A percentile compares a stretch with the other conserved stretches of the same genome.
Evolutionary conservation across 2,113 vertebrate genomes (phyloP).

Genomic region (Cephalopterus ornatus): DNA sequence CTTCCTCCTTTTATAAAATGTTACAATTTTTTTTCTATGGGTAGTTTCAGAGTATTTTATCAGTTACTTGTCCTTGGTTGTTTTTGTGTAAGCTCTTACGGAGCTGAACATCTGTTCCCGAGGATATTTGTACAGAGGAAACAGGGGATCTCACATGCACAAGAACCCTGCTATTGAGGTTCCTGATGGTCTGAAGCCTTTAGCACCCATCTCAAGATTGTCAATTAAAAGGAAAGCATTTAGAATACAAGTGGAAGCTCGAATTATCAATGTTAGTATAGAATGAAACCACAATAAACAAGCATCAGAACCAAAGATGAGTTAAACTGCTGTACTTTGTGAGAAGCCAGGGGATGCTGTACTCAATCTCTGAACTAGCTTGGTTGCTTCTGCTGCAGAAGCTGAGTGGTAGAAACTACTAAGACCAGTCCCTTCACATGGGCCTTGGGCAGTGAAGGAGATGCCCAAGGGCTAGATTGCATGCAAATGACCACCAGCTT

Average conservation of each 20-base stretch:
- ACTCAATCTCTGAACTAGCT: neutral
- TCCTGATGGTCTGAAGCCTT: neutral
- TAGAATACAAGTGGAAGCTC: neutral
- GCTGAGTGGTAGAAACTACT: neutral
- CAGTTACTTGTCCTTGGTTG: neutral
- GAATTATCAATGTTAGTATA: neutral
- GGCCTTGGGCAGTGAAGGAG: neutral
- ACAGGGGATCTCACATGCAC: neutral
- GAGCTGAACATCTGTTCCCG: conserved; percentile 39
- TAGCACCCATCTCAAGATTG: neutral
- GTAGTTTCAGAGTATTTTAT: conserved; percentile 27
- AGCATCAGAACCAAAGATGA: neutral
- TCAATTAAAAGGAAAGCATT: neutral
- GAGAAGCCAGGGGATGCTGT: neutral
- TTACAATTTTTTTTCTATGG: neutral
- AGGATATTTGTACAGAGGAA: conserved; percentile 1
- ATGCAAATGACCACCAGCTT: neutral
- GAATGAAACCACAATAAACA: neutral
- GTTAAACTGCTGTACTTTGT: neutral
- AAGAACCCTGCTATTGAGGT: neutral
- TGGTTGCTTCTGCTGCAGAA: neutral
- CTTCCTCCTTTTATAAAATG: conserved; percentile 13
- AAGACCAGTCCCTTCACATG: neutral
- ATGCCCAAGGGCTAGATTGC: neutral
- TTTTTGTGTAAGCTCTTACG: conserved; percentile 16